Evolutionary conservation across 2,113 vertebrate species (phyloP), one percentile per base, ranked within the genome.

Genomic region (Pituophis catenifer): DNA sequence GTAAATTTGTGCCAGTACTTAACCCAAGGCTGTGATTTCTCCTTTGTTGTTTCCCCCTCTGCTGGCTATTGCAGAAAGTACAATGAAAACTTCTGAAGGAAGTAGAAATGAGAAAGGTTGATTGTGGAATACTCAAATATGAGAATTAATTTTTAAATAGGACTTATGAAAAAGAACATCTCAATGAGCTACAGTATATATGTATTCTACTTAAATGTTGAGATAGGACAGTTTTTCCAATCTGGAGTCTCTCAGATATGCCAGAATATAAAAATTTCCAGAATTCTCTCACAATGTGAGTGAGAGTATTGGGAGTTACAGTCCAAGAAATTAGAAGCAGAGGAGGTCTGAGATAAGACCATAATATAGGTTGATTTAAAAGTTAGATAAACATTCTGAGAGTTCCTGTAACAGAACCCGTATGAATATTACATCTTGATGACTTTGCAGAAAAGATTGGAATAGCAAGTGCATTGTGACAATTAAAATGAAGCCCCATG

Each of bases 41-140:
- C 24, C 53, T 52, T 75, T 24, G 23, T 54, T 89, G 59, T 55
- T 92, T 89, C 87, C 8, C 52, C 52, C 53, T 89, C n/a, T 92
- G 87, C 87, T 70, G 86, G 86, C 50, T 65, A 26, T 48, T 55
- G 59, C 50, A 92, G 91, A 53, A 92, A 92, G 52, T 89, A 65
- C 87, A 21, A 38, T 89, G 24, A 55, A 48, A 81, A 92, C 70
- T 12, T 11, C 5, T 4, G 50, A 48, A 75, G 24, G 52, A 88
- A 88, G 19, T 81, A 81, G 33, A 81, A 38, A 21, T 44, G 8
- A 81, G 75, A 75, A 75, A 81, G 33, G 33, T 81, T 81, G 70
- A 70, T 70, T n/a, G 62, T 13, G 4, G 19, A 9, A 24, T 33
- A 65, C 9, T 65, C 29, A 65, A 21, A 24, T 53, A 9, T 29